Base-by-base conservation (phyloP, 2,888 invertebrate species). In the Limenitis camilla region DNA sequence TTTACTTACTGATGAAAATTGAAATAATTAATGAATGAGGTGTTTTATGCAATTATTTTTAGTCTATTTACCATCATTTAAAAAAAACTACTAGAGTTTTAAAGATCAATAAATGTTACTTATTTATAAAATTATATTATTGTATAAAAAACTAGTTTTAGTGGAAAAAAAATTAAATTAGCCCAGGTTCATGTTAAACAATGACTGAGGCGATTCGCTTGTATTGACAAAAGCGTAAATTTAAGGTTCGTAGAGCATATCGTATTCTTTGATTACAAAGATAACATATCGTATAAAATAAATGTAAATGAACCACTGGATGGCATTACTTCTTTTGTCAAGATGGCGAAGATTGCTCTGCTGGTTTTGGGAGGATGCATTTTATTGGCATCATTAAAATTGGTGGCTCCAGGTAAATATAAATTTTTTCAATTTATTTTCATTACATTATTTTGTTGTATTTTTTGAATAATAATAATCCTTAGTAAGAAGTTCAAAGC, bases 211-310 rank as follows among this genome's bases (percentile, higher is more conserved):
- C 49, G 42, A 53, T 53, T 56, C 49, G 49, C 53, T 42, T 36
- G 48, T 30, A 41, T 47, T 42, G n/a, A 39, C 48, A 49, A 64
- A 63, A 65, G 73, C 75, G 43, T 71, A 53, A 52, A 56, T 66
- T 64, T 56, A 68, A 46, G 71, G 63, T 63, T 59, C 48, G 45
- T 58, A 53, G 64, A 69, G 75, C 79, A 52, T 69, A 56, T 33
- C 59, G 58, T 60, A 67, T 68, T 62, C 56, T 39, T 50, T 59
- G 66, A 63, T 64, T 60, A 53, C 52, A 56, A 49, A 54, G 62
- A 63, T 63, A 60, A 55, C 41, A 39, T 50, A 49, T 58, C 59
- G 55, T 65, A 65, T 64, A 63, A 60, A 64, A 61, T 56, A 57
- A 49, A 57, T 52, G 43, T 30, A 35, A 52, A 38, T 30, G 28